Evolutionary conservation across 2,113 vertebrate genomes (phyloP).

Genomic region (Tragelaphus buxtoni): DNA sequence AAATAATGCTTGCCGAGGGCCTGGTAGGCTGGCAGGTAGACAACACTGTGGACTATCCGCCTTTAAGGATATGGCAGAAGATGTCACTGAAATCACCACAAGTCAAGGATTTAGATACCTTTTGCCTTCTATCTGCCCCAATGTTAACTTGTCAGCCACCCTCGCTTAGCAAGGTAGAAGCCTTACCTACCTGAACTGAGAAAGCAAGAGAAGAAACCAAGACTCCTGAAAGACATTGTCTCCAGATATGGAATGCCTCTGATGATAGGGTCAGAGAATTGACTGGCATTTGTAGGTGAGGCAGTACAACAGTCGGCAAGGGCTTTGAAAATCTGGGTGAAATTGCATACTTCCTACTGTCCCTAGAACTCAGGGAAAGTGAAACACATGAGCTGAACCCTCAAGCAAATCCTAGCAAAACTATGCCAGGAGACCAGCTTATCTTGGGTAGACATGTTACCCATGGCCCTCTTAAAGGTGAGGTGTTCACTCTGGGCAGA

Average conservation of each 20-base stretch:
- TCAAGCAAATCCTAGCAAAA: not conserved
- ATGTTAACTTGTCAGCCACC: too few relatives aligned
- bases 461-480: not conserved
- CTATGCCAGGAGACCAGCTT: not conserved
- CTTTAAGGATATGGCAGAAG: not conserved
- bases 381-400: not conserved
- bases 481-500: not conserved
- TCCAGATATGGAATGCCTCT: not conserved
- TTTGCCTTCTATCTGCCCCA: not conserved
- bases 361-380: not conserved
- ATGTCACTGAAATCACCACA: not conserved
- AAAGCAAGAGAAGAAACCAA: not conserved
- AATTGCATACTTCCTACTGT: not conserved
- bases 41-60: rapidly evolving
- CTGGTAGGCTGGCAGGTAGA: not conserved
- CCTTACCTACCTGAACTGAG: not conserved
- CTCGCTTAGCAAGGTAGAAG: too few relatives aligned
- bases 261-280: not conserved
- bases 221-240: not conserved
- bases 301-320: not conserved
- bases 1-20: not conserved
- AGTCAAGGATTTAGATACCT: not conserved
- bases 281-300: not conserved
- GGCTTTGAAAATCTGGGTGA: not conserved
- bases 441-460: not conserved